A percentile compares a stretch with the other conserved stretches of the same genome.
phyloP scores from a whole-genome alignment of 2,113 vertebrate genomes.

The Elephantulus edwardii region DNA sequence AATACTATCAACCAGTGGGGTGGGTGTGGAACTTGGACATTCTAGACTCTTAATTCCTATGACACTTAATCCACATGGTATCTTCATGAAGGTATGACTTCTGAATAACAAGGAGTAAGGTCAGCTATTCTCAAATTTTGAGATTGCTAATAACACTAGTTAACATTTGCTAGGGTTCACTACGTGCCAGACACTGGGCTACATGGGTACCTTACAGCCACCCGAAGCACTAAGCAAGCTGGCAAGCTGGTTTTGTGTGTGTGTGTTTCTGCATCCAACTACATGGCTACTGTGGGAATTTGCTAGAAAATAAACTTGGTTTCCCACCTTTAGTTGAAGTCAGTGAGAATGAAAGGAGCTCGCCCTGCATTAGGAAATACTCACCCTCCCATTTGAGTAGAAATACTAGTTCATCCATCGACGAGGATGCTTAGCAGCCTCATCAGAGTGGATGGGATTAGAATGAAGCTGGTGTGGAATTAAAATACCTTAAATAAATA shows the following conservation, averaged over 20 bases:
- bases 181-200: constrained; percentile 48
- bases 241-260: neutral
- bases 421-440: neutral
- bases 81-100: constrained; percentile 23
- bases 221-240: constrained; percentile 59
- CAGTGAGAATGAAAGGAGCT: constrained; percentile 47
- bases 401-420: neutral
- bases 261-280: constrained; percentile 37
- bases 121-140: constrained; percentile 58
- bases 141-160: constrained; percentile 52
- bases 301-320: constrained; percentile 30
- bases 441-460: neutral
- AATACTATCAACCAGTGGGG: neutral
- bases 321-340: constrained; percentile 44
- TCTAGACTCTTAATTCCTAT: constrained; percentile 8
- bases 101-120: constrained; percentile 38
- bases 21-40: neutral
- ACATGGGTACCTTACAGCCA: no score
- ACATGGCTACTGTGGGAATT: constrained; percentile 67
- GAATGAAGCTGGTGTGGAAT: constrained; percentile 40
- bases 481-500: constrained; percentile 75
- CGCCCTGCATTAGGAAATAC: neutral
- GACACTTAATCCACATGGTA: neutral
- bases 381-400: constrained; percentile 20
- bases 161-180: constrained; percentile 60